Conservation (phyloP, 2,888 invertebrate genomes). For the Troglohyphantes excavatus region DNA sequence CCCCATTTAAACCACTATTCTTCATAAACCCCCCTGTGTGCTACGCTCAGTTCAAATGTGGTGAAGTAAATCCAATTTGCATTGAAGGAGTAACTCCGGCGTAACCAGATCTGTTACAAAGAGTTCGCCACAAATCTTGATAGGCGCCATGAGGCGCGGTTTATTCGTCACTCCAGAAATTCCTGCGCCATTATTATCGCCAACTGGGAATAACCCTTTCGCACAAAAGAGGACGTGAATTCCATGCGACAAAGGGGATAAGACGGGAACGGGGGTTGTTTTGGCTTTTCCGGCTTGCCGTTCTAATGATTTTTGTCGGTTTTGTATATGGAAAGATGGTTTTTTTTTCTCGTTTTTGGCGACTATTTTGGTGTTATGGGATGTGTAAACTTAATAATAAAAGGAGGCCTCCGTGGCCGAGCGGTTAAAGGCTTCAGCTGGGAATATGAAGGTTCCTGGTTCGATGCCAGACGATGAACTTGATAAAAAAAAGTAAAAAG, state of each 20-base stretch:
- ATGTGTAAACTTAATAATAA: no score
- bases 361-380: no score
- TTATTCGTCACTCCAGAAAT: slow-evolving; percentile 44
- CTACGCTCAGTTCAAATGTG: background rate
- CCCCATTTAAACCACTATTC: slow-evolving; percentile 9
- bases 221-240: background rate
- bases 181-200: slow-evolving; percentile 16
- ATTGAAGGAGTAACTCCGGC: slow-evolving; percentile 26
- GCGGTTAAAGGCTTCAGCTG: no score
- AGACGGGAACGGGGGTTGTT: background rate
- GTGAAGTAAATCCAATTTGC: slow-evolving; percentile 56
- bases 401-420: no score
- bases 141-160: slow-evolving; percentile 40
- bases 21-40: background rate
- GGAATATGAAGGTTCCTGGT: no score
- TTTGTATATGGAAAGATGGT: no score
- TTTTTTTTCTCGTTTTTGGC: no score
- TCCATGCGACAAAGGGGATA: background rate
- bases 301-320: no score
- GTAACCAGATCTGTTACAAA: slow-evolving; percentile 59
- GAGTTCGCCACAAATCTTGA: slow-evolving; percentile 53
- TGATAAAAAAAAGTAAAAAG: no score
- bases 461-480: no score
- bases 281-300: background rate
- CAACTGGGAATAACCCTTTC: background rate